Percentiles rank a stretch among this genome's conserved stretches.
phyloP scores from a whole-genome alignment of 1,140 invertebrate genomes.

The Drosophila parvula region DNA sequence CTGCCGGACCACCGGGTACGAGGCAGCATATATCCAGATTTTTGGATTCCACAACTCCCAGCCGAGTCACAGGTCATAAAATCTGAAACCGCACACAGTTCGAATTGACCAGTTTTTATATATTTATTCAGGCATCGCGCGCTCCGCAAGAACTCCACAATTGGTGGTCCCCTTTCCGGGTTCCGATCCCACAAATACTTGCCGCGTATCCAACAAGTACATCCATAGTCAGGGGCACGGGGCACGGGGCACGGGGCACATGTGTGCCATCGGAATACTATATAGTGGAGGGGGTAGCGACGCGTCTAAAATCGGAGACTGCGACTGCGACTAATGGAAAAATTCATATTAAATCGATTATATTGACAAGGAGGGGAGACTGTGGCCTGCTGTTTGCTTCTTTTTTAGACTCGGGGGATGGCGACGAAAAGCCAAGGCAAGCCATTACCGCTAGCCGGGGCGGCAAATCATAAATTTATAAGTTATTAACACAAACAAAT shows the following conservation, averaged over 20 bases:
- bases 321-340: slow-evolving; percentile 77
- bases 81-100: slow-evolving; percentile 60
- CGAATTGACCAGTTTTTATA: slow-evolving; percentile 61
- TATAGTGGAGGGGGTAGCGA: slow-evolving; percentile 6
- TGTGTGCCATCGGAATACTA: slow-evolving; percentile 13
- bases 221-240: neutral
- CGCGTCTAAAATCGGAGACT: slow-evolving; percentile 62
- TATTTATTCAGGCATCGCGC: slow-evolving; percentile 60
- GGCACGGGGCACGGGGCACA: neutral
- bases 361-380: slow-evolving; percentile 65
- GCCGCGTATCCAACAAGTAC: slow-evolving; percentile 7
- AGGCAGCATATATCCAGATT: slow-evolving; percentile 1
- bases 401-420: neutral
- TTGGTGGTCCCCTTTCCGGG: slow-evolving; percentile 52
- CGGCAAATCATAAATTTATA: slow-evolving; percentile 63
- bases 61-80: slow-evolving; percentile 58
- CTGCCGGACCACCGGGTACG: slow-evolving; percentile 44
- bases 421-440: slow-evolving; percentile 27
- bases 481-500: slow-evolving; percentile 61
- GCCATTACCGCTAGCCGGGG: slow-evolving; percentile 10
- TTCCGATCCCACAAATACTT: slow-evolving; percentile 43
- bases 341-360: slow-evolving; percentile 82
- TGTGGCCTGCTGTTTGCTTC: neutral
- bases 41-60: neutral
- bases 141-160: slow-evolving; percentile 46